Conservation (phyloP, 2,113 vertebrate species). For the Clarias macrocephalus region DNA sequence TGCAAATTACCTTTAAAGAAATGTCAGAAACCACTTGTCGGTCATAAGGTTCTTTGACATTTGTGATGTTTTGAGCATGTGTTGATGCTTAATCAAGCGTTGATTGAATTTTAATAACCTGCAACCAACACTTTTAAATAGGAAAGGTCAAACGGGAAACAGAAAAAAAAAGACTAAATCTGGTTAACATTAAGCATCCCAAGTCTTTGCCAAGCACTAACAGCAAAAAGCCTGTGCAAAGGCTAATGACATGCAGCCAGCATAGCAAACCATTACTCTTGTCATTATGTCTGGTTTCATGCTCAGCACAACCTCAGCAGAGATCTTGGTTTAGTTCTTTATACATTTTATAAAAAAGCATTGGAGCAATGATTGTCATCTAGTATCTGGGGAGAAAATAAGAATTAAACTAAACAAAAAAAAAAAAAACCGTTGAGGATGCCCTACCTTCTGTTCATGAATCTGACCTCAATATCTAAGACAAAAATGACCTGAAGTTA, state of each 20-base stretch:
- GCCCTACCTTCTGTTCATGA: background rate
- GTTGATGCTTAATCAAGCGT: slow-evolving; percentile 19
- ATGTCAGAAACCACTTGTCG: slow-evolving; percentile 13
- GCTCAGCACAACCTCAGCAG: no score
- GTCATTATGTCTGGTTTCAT: background rate
- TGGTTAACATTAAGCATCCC: background rate
- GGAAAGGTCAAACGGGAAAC: slow-evolving; percentile 32
- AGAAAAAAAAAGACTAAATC: slow-evolving; percentile 1
- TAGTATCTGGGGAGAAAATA: background rate
- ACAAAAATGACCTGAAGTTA: background rate
- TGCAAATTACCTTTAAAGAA: slow-evolving; percentile 13
- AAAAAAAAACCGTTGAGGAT: background rate
- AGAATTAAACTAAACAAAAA: no score
- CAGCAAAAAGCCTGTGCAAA: background rate
- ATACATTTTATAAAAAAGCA: background rate
- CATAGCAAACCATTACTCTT: background rate
- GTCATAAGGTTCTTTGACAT: slow-evolving; percentile 17
- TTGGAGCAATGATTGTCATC: background rate
- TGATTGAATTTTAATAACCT: slow-evolving; percentile 18
- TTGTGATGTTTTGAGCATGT: background rate
- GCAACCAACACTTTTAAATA: slow-evolving; percentile 1
- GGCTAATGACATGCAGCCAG: slow-evolving; percentile 12
- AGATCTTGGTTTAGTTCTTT: background rate
- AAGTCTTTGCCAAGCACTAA: background rate
- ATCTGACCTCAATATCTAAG: background rate